Evolutionary conservation across 2,797 vertebrate species (phyloP).

Genomic region (Parotocinclus haroldoi): DNA sequence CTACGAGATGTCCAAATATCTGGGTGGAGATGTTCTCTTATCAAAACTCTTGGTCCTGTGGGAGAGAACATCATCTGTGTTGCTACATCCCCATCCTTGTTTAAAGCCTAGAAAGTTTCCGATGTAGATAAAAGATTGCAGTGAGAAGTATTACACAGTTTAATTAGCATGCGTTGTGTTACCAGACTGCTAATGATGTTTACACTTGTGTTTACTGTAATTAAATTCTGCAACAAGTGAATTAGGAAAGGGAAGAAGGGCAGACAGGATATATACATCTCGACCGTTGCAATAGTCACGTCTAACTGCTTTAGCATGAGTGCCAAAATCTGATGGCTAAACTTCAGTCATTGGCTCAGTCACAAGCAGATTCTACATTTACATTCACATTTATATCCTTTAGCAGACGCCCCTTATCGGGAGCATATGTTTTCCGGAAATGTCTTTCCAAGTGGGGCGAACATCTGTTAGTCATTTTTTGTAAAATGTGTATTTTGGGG

Average conservation of each 20-base stretch:
- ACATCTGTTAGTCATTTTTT: too few relatives aligned
- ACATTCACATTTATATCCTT: too few relatives aligned
- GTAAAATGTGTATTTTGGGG: too few relatives aligned
- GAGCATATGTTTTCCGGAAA: too few relatives aligned
- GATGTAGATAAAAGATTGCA: too few relatives aligned
- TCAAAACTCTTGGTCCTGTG: background rate
- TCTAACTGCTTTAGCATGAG: background rate
- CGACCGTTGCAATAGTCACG: background rate
- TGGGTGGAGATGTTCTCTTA: slow-evolving; percentile 12
- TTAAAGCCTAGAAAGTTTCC: too few relatives aligned
- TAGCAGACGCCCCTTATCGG: too few relatives aligned
- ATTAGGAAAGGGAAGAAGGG: too few relatives aligned
- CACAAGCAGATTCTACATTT: too few relatives aligned
- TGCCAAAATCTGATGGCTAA: too few relatives aligned
- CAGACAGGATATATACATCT: background rate
- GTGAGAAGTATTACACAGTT: background rate
- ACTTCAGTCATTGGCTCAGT: too few relatives aligned
- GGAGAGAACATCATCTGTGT: background rate
- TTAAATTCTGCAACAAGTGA: background rate
- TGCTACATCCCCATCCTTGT: background rate
- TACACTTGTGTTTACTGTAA: background rate
- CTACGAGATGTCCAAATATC: background rate
- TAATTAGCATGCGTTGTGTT: background rate
- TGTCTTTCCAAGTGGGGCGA: too few relatives aligned
- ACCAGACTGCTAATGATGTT: background rate